phyloP scores from a whole-genome alignment of 2,113 vertebrate genomes.

The Hipposideros armiger region DNA sequence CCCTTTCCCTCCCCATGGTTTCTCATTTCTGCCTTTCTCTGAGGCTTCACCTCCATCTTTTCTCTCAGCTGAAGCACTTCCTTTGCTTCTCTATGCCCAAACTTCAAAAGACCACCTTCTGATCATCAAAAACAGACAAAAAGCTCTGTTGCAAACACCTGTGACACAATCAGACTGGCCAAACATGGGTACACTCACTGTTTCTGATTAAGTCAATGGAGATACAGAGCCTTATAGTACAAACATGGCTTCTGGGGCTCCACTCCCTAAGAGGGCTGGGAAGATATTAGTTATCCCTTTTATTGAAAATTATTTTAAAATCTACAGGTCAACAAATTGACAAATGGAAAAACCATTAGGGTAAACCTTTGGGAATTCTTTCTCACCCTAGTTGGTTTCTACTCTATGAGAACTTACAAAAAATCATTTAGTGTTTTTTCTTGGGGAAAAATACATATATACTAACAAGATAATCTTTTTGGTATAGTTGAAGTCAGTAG shows the following conservation, averaged over 20 bases:
- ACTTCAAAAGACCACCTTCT: constrained; percentile 7
- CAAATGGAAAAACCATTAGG: constrained; percentile 37
- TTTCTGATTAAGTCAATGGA: not conserved
- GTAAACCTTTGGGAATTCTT: constrained; percentile 38
- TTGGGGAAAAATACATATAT: not conserved
- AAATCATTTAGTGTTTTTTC: not conserved
- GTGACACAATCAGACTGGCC: not conserved
- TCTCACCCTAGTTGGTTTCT: constrained; percentile 19
- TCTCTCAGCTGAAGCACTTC: not conserved
- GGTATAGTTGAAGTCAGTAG: not conserved
- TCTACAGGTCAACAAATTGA: constrained; percentile 25
- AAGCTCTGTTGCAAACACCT: not conserved
- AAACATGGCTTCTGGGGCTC: not conserved
- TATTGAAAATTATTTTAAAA: constrained; percentile 52
- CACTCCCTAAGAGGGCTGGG: not conserved
- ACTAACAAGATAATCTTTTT: not conserved
- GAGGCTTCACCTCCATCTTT: not conserved
- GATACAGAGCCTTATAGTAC: not conserved
- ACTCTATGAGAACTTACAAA: constrained; percentile 14
- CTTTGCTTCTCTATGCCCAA: not conserved
- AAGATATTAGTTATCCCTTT: constrained; percentile 21
- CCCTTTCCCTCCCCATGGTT: not conserved
- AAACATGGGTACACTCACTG: not conserved
- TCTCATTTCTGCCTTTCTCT: not conserved
- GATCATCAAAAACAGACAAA: not conserved